A percentile compares a stretch with the other conserved stretches of the same genome.
These are phyloP conservation scores for Heliconius eleuchia DNA, from an alignment of 1,140 invertebrate species.

Conservation along the genomic window DNA sequence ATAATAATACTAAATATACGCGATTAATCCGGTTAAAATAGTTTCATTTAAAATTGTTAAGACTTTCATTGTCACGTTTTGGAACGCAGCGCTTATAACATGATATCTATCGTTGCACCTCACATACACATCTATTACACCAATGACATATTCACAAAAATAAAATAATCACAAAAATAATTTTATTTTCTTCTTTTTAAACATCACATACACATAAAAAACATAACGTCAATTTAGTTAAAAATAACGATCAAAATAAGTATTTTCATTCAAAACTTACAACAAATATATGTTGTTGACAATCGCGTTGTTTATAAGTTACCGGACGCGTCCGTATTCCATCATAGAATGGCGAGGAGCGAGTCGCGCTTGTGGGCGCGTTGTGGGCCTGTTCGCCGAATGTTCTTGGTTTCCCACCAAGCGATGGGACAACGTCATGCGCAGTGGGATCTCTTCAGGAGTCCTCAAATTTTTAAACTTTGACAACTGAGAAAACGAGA, in stretches of 20 bases:
- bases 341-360: constrained; percentile 57
- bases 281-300: constrained; percentile 28
- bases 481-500: constrained; percentile 66
- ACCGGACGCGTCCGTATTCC: constrained; percentile 57
- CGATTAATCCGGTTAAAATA: too few relatives aligned
- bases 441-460: constrained; percentile 65
- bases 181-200: constrained; percentile 35
- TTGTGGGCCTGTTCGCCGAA: constrained; percentile 48
- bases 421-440: constrained; percentile 56
- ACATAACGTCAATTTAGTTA: not conserved
- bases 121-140: constrained; percentile 45
- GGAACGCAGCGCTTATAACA: constrained; percentile 46
- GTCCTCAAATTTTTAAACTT: constrained; percentile 69
- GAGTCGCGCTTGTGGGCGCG: constrained; percentile 42
- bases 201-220: constrained; percentile 23
- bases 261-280: not conserved
- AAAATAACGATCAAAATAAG: not conserved
- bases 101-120: constrained; percentile 44
- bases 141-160: constrained; percentile 34
- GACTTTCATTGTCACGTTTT: constrained; percentile 64
- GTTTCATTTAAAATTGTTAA: constrained; percentile 42
- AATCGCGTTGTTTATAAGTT: constrained; percentile 56
- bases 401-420: constrained; percentile 73
- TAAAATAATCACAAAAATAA: constrained; percentile 26
- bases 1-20: too few relatives aligned